These are phyloP conservation scores for Nebria ingens DNA, from an alignment of 1,140 invertebrate genomes.

Conservation along the genomic window DNA sequence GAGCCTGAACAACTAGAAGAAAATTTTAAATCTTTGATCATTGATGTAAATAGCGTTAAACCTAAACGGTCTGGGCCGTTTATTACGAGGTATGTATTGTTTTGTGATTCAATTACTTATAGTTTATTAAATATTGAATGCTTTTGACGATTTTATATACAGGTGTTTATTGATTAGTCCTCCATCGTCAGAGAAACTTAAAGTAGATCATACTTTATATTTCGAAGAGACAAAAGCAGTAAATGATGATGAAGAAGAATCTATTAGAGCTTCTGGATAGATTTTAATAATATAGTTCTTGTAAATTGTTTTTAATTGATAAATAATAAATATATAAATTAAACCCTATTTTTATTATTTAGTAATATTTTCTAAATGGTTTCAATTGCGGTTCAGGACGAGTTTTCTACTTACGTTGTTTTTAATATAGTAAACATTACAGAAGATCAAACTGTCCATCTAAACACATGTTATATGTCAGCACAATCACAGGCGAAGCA, in stretches of 20 bases:
- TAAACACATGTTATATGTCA: too few species aligned
- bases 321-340: too few species aligned
- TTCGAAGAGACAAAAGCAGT: slow-evolving; percentile 26
- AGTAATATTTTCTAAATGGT: too few species aligned
- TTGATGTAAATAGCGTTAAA: slow-evolving; percentile 47
- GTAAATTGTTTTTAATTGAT: neutral
- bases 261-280: slow-evolving; percentile 10
- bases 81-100: slow-evolving; percentile 47
- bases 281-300: slow-evolving; percentile 9
- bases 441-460: too few species aligned
- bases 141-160: slow-evolving; percentile 22
- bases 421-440: too few species aligned
- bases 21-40: slow-evolving; percentile 53
- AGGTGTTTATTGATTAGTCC: slow-evolving; percentile 41
- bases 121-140: slow-evolving; percentile 10
- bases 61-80: slow-evolving; percentile 54
- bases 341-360: too few species aligned
- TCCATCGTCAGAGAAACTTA: slow-evolving; percentile 51
- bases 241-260: slow-evolving; percentile 26
- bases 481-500: too few species aligned
- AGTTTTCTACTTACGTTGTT: too few species aligned
- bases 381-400: too few species aligned
- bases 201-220: slow-evolving; percentile 51
- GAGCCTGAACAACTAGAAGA: slow-evolving; percentile 52
- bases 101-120: slow-evolving; percentile 12